Evolutionary conservation across 2,797 vertebrate species (phyloP), one percentile per base, ranked within the genome.

Genomic region (Argyrosomus regius): DNA sequence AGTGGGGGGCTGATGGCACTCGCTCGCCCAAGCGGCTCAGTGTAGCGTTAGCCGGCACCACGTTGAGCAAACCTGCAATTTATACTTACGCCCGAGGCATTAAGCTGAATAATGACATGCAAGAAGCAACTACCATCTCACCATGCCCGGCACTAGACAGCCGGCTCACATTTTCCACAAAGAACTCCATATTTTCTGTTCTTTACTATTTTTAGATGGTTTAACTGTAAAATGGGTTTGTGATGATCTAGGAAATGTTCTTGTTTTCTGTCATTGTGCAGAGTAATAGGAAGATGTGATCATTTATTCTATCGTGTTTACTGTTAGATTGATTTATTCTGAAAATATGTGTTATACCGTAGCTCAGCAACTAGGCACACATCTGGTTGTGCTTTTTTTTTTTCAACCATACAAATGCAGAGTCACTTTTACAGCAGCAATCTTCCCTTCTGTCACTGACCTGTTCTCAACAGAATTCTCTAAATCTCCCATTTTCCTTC

Each of bases 41-140:
- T 63, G 86, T 82, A 86, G 85, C 59, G 73, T 89, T 80, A 77
- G 76, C 77, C 69, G 75, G 84, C 87, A 78, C 78, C 88, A 89
- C 79, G 74, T 88, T 84, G 91, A 79, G 91, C 90, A 88, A 92
- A 94, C 89, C 92, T 91, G 90, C 88, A 93, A 93, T 94, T 92
- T 90, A 85, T 87, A 88, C 86, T 78, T 81, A 62, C 71, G 89
- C 85, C 85, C 26, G 39, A 68, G 90, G 92, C 90, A 75, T 88
- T 80, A 80, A 86, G 83, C 90, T 81, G 81, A 85, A 80, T 90
- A 88, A 92, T 91, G 87, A 91, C 83, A 88, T 91, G 90, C 89
- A 81, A 87, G 78, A 87, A n/a, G 68, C 66, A 82, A 54, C 72
- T 69, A 59, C 63, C 69, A 54, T 64, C 65, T 84, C 81, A 20